phyloP scores from a whole-genome alignment of 2,888 invertebrate species.

The Sylvicola fuscatus region DNA sequence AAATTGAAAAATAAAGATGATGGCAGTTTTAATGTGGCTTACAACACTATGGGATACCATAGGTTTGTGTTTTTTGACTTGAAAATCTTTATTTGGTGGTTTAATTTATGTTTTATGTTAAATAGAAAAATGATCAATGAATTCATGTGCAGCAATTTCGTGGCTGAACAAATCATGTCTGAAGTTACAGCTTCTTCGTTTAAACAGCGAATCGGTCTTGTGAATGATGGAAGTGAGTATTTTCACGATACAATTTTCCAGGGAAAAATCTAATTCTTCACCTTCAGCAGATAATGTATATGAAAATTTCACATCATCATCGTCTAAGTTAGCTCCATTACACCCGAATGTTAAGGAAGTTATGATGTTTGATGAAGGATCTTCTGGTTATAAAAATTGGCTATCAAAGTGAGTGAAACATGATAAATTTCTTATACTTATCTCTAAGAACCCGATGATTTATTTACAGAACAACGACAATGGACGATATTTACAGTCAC shows the following conservation, averaged over 20 bases:
- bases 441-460: not conserved
- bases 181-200: conserved; percentile 28
- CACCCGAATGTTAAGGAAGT: conserved; percentile 18
- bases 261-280: too few relatives aligned
- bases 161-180: conserved; percentile 49
- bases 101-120: conserved; percentile 4
- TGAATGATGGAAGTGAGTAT: not conserved
- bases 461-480: conserved; percentile 37
- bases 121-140: conserved; percentile 56
- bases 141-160: conserved; percentile 50
- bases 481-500: conserved; percentile 47
- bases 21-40: conserved; percentile 40
- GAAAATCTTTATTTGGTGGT: not conserved
- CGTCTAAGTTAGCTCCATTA: not conserved
- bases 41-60: conserved; percentile 44
- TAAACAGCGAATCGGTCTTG: conserved; percentile 9
- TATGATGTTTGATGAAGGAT: conserved; percentile 46
- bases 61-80: conserved; percentile 27
- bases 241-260: too few relatives aligned
- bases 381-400: conserved; percentile 53
- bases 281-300: too few relatives aligned
- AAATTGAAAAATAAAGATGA: conserved; percentile 12
- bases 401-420: conserved; percentile 33
- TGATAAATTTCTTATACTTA: not conserved
- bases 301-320: too few relatives aligned